Evolutionary conservation across 2,113 vertebrate genomes (phyloP).

Genomic region (Taxidea taxus): DNA sequence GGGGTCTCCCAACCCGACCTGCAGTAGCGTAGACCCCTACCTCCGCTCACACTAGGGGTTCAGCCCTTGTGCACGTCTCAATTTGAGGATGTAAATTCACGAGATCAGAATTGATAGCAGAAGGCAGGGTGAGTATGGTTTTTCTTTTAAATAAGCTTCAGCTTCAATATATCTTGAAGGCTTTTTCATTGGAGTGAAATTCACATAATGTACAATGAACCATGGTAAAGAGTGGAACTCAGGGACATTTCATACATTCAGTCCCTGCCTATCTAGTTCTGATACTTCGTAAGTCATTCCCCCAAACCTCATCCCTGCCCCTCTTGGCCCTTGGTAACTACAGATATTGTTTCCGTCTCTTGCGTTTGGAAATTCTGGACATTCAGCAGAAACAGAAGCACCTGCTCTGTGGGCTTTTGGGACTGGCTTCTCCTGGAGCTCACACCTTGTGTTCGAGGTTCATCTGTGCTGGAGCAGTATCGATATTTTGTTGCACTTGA

Average conservation of each 20-base stretch:
- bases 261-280: not conserved
- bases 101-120: not conserved
- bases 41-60: fast-evolving
- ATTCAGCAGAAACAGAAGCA: not conserved
- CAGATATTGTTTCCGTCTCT: not conserved
- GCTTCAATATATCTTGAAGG: not conserved
- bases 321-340: not conserved
- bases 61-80: not conserved
- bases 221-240: too few species aligned
- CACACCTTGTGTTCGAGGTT: fast-evolving
- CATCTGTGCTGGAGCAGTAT: fast-evolving
- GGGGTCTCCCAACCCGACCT: not conserved
- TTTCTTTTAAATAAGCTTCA: not conserved
- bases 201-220: not conserved
- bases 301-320: fast-evolving
- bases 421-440: fast-evolving
- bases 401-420: fast-evolving
- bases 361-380: not conserved
- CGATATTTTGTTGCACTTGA: fast-evolving
- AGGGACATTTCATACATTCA: not conserved
- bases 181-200: not conserved
- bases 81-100: fast-evolving
- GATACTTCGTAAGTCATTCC: not conserved
- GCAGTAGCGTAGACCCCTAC: not conserved
- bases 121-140: not conserved